phyloP scores from a whole-genome alignment of 1,140 invertebrate species.

The Brachionus koreanus region DNA sequence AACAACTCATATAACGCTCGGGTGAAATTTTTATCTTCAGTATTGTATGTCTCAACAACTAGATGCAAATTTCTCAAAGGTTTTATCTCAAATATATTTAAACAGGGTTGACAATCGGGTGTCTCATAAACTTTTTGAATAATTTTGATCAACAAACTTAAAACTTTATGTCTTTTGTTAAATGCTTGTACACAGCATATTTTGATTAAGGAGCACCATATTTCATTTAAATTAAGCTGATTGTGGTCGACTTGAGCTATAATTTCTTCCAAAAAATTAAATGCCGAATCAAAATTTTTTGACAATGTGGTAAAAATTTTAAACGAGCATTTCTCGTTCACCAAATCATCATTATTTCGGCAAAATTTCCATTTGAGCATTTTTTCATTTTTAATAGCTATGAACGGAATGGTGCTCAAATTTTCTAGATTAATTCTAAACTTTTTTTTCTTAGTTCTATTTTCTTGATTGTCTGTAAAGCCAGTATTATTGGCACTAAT shows the following conservation, averaged over 20 bases:
- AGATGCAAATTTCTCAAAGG: slow-evolving; percentile 36
- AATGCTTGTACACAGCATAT: slow-evolving; percentile 14
- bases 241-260: background rate
- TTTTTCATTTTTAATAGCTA: slow-evolving; percentile 8
- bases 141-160: slow-evolving; percentile 24
- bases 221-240: background rate
- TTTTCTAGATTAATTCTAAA: background rate
- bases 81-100: background rate
- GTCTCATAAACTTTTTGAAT: slow-evolving; percentile 20
- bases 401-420: background rate
- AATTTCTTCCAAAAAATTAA: slow-evolving; percentile 9
- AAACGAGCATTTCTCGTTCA: background rate
- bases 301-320: slow-evolving; percentile 5
- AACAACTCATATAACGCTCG: slow-evolving; percentile 37
- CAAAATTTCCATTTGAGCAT: slow-evolving; percentile 40
- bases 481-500: background rate
- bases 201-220: slow-evolving; percentile 9
- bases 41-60: background rate
- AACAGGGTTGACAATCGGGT: background rate
- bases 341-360: background rate
- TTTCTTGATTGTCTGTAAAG: background rate
- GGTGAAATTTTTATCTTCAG: slow-evolving; percentile 1
- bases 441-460: background rate
- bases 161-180: slow-evolving; percentile 20
- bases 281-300: slow-evolving; percentile 22